phyloP scores from a whole-genome alignment of 2,113 vertebrate genomes.

The Myiozetetes cayanensis region DNA sequence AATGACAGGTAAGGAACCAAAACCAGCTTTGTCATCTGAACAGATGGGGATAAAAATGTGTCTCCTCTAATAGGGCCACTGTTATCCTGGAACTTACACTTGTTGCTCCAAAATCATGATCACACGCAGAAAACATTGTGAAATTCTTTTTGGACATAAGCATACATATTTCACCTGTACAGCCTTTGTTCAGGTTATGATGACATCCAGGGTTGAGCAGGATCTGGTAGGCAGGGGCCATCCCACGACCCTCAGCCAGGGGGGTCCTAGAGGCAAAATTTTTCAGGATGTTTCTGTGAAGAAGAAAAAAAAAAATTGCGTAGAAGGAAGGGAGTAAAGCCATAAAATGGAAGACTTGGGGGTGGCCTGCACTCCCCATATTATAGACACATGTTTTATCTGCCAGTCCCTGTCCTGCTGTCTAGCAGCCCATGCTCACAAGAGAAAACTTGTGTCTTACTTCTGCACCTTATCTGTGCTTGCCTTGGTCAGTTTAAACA shows the following conservation, averaged over 20 bases:
- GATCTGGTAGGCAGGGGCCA: neutral
- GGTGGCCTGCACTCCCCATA: neutral
- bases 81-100: neutral
- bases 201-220: accelerated
- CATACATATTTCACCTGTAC: neutral
- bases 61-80: neutral
- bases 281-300: neutral
- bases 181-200: neutral
- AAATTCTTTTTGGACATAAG: neutral
- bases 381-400: neutral
- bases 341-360: neutral
- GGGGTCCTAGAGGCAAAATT: neutral
- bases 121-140: neutral
- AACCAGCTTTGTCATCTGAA: neutral
- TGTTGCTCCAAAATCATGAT: neutral
- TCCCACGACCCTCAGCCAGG: neutral
- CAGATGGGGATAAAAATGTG: neutral
- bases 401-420: neutral
- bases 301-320: neutral
- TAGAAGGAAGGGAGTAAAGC: neutral
- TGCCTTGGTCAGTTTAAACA: neutral
- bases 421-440: accelerated
- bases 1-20: neutral
- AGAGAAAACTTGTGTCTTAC: neutral
- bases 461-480: neutral